A percentile compares a stretch with the other conserved stretches of the same genome.
phyloP scores from a whole-genome alignment of 2,113 vertebrate species.

The Chaenogobius annularis region DNA sequence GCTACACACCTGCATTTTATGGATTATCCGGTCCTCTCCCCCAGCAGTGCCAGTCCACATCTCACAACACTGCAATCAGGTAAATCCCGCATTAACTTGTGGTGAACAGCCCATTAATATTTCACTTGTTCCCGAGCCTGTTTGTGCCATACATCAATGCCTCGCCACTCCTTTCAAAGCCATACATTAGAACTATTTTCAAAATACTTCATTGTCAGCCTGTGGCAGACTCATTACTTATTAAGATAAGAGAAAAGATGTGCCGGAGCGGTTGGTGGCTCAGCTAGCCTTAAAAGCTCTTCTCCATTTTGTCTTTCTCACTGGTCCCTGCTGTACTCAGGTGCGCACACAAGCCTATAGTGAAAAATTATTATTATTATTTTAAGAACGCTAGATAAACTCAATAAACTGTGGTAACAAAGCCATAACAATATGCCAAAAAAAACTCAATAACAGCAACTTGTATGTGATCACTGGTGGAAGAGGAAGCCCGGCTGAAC shows the following conservation, averaged over 20 bases:
- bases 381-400: slow-evolving; percentile 21
- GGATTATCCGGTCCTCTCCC: slow-evolving; percentile 18
- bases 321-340: slow-evolving; percentile 25
- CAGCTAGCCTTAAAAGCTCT: slow-evolving; percentile 80
- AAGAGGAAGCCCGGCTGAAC: too few species aligned
- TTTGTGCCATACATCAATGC: slow-evolving; percentile 97
- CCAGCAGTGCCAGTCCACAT: slow-evolving; percentile 31
- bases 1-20: slow-evolving; percentile 18
- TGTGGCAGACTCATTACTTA: slow-evolving; percentile 99
- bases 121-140: slow-evolving; percentile 89
- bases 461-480: too few species aligned
- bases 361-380: not conserved
- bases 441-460: too few species aligned
- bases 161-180: slow-evolving; percentile 91
- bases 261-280: slow-evolving; percentile 85
- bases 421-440: too few species aligned
- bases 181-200: slow-evolving; percentile 99
- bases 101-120: slow-evolving; percentile 92
- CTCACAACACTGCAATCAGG: slow-evolving; percentile 78
- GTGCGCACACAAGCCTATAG: slow-evolving; percentile 23
- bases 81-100: slow-evolving; percentile 80
- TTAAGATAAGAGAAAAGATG: slow-evolving; percentile 97
- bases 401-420: not conserved
- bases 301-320: slow-evolving; percentile 54
- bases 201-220: slow-evolving; percentile 99